Evolutionary conservation across 2,888 invertebrate genomes (phyloP), one percentile per base, ranked within the genome.

Genomic region (Adineta ricciae): DNA sequence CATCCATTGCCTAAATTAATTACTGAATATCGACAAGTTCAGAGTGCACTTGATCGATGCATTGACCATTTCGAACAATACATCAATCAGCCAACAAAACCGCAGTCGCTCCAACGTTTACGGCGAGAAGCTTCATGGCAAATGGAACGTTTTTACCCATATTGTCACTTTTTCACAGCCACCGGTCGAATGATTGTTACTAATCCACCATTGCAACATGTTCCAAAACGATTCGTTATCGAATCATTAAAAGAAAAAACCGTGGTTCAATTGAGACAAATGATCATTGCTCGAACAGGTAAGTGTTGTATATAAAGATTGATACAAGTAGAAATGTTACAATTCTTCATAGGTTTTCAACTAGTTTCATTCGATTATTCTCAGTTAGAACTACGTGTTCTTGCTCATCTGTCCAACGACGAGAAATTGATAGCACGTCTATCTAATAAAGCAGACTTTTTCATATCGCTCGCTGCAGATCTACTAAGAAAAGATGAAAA

Each of bases 361-460:
- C 91, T 98, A 85, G 90, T 99, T 83, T 94, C 97, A 0, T 96
- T 96, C 0, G 98, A 99, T 92, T 99, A 96, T 91, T 96, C 96
- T 88, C 99, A 99, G 91, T 90, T 99, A 86, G 99, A 99, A 91
- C 93, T 99, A 90, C 92, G 99, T 87, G 93, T 99, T 86, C 91
- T 99, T 88, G 95, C 97, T 32, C 96, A 97, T 91, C 93, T 97
- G 86, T 95, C 95, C 16, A 91, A 93, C 87, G 98, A 98, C 91
- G 87, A 90, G 14, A 92, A 92, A 83, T 91, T 97, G 56, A 38
- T 41, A 78, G 92, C 93, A 83, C 90, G 91, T 78, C 89, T 92
- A 8, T 89, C 93, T 27, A 92, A 92, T 87, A 87, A 87, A 38
- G 89, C 89, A 82, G 96, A 96, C 91, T 93, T 96, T 52, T 96